Base-by-base conservation (phyloP, 1,140 invertebrate species). In the Drosophila varians region DNA sequence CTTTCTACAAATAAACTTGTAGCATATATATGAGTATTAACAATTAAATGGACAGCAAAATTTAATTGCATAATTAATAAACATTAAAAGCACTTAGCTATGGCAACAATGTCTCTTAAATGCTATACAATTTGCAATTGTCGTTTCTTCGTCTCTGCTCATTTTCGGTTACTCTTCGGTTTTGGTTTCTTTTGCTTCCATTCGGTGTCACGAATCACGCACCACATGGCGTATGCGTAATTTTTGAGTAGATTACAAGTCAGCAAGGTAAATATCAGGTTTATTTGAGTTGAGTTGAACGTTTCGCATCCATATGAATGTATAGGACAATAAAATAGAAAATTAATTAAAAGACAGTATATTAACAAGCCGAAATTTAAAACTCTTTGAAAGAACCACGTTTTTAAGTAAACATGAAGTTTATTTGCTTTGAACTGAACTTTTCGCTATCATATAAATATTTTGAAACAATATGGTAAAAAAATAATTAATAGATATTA, bases 1-100 rank as follows among this genome's bases (percentile, higher is more conserved):
- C 11, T 3, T 16, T 16, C 12, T 16, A 11, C 12, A 38, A 14
- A 66, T 48, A 11, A 23, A 19, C 34, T 28, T 48, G 1, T 34
- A 25, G 21, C 19, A 38, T 38, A 48, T 36, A 16, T 52, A 47
- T 57, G 42, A 74, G 61, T 82, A 77, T 74, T 72, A 74, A 84
- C 79, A 84, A 84, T 84, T 86, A 84, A 84, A 77, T 86, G 80
- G 61, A 80, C 76, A 76, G 77, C 78, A 74, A 80, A 75, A 77
- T 77, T 86, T 86, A 86, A 86, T 80, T 86, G 82, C 82, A 86
- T 87, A 86, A 86, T 86, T 86, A 86, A 86, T 86, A 86, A 86
- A 86, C 82, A 86, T 86, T 86, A 86, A 87, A 87, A 86, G 82
- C 82, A 86, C 82, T 86, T 86, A 86, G 73, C 65, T 84, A 75